Evolutionary conservation across 2,113 vertebrate species (phyloP).

Genomic region (Nanorana parkeri): DNA sequence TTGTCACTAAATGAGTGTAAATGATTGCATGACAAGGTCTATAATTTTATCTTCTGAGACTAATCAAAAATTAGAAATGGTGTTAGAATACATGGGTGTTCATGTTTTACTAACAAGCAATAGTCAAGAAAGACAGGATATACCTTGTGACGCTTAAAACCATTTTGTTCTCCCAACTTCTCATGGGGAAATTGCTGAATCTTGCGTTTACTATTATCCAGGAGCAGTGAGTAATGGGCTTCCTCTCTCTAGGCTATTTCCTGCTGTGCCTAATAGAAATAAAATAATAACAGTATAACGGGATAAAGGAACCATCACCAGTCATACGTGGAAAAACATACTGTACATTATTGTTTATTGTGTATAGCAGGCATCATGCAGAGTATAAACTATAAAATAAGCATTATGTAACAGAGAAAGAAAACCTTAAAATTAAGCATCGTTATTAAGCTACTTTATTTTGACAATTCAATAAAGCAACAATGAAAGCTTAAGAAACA

Average conservation of each 20-base stretch:
- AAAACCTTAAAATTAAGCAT: neutral
- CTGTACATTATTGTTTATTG: slow-evolving; percentile 14
- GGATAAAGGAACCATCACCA: slow-evolving; percentile 6
- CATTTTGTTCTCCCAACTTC: slow-evolving; percentile 4
- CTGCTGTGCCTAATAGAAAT: slow-evolving; percentile 1
- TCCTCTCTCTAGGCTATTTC: slow-evolving; percentile 13
- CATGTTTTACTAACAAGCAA: neutral
- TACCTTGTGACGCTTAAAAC: slow-evolving; percentile 16
- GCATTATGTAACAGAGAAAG: neutral
- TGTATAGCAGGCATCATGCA: neutral
- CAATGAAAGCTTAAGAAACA: neutral
- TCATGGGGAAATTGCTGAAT: slow-evolving; percentile 5
- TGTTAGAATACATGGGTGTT: neutral
- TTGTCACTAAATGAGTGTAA: too few relatives aligned
- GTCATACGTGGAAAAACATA: neutral
- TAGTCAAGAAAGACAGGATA: neutral
- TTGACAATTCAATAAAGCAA: neutral
- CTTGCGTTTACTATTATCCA: neutral
- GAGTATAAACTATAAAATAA: neutral
- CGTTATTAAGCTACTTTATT: neutral
- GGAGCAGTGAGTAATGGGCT: slow-evolving; percentile 20
- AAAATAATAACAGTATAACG: slow-evolving; percentile 2
- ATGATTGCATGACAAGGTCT: too few relatives aligned
- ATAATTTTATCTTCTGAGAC: neutral
- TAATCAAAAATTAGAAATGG: neutral